Conservation (phyloP, 2,113 vertebrate species). For the Calonectris borealis region DNA sequence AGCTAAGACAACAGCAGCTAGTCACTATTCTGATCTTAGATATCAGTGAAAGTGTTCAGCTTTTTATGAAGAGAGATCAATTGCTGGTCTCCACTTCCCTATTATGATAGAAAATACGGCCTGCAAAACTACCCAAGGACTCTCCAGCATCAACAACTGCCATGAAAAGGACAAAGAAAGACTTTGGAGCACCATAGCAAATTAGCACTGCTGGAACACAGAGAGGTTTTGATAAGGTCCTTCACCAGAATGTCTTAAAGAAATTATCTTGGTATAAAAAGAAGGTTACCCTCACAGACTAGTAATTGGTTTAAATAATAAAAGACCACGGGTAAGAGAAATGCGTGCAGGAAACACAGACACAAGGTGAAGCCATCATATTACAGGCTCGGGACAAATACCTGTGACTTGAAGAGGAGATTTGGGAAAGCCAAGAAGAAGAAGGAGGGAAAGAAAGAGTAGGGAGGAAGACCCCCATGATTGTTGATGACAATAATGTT, state of each 20-base stretch:
- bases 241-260: not conserved
- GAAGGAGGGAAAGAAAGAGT: not conserved
- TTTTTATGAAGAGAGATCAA: not conserved
- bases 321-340: not conserved
- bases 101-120: fast-evolving
- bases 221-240: not conserved
- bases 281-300: not conserved
- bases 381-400: not conserved
- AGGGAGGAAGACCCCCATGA: not conserved
- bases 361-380: not conserved
- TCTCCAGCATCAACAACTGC: not conserved
- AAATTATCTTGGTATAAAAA: not conserved
- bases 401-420: not conserved
- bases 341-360: not conserved
- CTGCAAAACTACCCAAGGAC: not conserved
- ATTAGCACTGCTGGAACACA: not conserved
- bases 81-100: not conserved
- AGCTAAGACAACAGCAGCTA: not conserved
- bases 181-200: not conserved
- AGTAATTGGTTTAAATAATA: not conserved
- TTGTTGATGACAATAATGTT: too few relatives aligned
- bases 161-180: not conserved
- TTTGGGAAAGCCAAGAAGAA: not conserved
- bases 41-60: not conserved
- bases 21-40: not conserved